Evolutionary conservation across 2,113 vertebrate genomes (phyloP), one percentile per base, ranked within the genome.

Genomic region (Setophaga petechia): DNA sequence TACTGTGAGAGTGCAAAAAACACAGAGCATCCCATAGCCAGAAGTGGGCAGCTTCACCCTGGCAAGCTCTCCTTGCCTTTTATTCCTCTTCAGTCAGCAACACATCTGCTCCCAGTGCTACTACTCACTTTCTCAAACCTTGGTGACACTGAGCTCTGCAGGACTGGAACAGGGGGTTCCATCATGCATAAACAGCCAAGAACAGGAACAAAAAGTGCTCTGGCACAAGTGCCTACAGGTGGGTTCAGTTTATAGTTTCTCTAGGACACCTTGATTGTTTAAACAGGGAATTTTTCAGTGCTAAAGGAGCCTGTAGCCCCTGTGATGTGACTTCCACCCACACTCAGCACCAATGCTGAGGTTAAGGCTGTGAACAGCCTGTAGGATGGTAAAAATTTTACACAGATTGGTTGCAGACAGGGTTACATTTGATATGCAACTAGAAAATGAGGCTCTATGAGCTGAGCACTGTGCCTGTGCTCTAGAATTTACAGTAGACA

Each of bases 61-160:
- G 57, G 30, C 37, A 71, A 46, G 25, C 20, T 74, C 12, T 23
- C 39, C 39, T 62, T 62, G 77, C 25, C 51, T 84, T 51, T 63
- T 49, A 23, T 4, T 24, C 15, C n/a, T 81, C 41, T 71, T 47
- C 74, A 66, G 23, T 28, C 52, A 87, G 69, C 66, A 71, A 31
- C 28, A 20, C 0, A 0, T 9, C 57, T 24, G 3, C 27, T 51
- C 25, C 57, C 4, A 3, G 43, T 68, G 39, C 65, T 37, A 22
- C 66, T 12, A 13, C 39, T 85, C 4, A 1, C 12, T 63, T 52
- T 89, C 43, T 58, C 52, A 82, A 61, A n/a, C 37, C 15, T 62
- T 71, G 52, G 30, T 4, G 22, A n/a, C 33, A 5, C 3, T 16
- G 44, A 95, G 62, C 30, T 85, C 71, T 41, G 35, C 63, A 76